Conservation (phyloP, 2,797 vertebrate species). For the Telmatherina bonti region DNA sequence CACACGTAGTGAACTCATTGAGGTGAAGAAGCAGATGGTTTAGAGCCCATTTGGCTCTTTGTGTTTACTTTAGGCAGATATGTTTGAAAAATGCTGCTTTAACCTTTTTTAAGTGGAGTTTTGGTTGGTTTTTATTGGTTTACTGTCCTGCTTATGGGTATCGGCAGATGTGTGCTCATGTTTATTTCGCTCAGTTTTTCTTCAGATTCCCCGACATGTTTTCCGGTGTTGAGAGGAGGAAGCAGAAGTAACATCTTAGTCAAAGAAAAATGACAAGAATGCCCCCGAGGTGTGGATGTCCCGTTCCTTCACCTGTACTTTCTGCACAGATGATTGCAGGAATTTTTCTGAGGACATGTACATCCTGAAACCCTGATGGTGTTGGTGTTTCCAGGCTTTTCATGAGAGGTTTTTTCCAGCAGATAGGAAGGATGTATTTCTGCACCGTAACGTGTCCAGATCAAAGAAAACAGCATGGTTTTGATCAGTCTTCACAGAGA, state of each 20-base stretch:
- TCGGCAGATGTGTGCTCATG: not conserved
- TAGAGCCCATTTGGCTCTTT: constrained; percentile 45
- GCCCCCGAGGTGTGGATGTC: not conserved
- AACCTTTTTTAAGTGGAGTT: constrained; percentile 45
- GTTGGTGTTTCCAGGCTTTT: constrained; percentile 26
- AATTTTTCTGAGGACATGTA: constrained; percentile 22
- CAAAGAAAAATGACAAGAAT: constrained; percentile 17
- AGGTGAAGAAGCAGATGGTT: constrained; percentile 60
- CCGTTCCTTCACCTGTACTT: constrained; percentile 26
- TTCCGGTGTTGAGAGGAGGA: not conserved
- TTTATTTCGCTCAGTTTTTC: constrained; percentile 12
- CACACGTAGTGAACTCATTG: constrained; percentile 50
- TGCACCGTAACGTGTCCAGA: constrained; percentile 40
- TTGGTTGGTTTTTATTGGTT: constrained; percentile 24
- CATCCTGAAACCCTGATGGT: constrained; percentile 45
- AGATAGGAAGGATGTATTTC: constrained; percentile 34
- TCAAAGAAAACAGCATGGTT: constrained; percentile 57
- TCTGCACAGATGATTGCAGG: constrained; percentile 26
- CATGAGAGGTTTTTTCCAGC: constrained; percentile 40
- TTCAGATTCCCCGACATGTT: constrained; percentile 16
- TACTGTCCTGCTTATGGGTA: constrained; percentile 18
- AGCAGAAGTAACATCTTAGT: not conserved
- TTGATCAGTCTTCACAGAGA: constrained; percentile 36
- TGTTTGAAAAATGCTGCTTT: constrained; percentile 34
- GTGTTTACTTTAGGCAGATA: constrained; percentile 26